Evolutionary conservation across 2,888 invertebrate species (phyloP).

Genomic region (Troglohyphantes excavatus): DNA sequence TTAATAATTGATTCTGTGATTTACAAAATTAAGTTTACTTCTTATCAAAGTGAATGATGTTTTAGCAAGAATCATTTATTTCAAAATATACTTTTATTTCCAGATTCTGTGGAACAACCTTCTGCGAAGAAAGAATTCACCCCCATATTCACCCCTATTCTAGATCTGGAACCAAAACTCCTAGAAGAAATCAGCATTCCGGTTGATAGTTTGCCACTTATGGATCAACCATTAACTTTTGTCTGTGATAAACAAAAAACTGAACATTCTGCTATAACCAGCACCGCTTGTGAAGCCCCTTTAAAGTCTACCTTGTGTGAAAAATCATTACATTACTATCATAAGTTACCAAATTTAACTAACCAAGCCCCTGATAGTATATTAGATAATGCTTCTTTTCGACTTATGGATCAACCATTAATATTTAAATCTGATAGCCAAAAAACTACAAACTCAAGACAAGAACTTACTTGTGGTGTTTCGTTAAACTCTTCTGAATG

Average conservation of each 20-base stretch:
- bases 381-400: neutral
- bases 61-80: too few species aligned
- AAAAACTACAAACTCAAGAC: neutral
- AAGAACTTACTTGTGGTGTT: neutral
- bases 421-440: neutral
- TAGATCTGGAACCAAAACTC: constrained; percentile 15
- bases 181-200: neutral
- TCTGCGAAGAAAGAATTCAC: constrained; percentile 28
- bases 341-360: too few species aligned
- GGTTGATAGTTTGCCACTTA: constrained; percentile 1
- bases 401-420: neutral
- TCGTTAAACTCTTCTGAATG: too few species aligned
- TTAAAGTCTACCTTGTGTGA: neutral
- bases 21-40: too few species aligned
- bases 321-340: too few species aligned
- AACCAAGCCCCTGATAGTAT: too few species aligned
- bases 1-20: too few species aligned
- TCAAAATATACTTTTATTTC: neutral
- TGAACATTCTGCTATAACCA: neutral
- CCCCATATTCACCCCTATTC: constrained; percentile 54
- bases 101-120: constrained; percentile 12
- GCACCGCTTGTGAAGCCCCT: neutral
- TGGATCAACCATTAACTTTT: constrained; percentile 56
- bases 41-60: too few species aligned
- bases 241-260: neutral